Conservation (phyloP, 2,113 vertebrate genomes). For the Halcyon senegalensis region DNA sequence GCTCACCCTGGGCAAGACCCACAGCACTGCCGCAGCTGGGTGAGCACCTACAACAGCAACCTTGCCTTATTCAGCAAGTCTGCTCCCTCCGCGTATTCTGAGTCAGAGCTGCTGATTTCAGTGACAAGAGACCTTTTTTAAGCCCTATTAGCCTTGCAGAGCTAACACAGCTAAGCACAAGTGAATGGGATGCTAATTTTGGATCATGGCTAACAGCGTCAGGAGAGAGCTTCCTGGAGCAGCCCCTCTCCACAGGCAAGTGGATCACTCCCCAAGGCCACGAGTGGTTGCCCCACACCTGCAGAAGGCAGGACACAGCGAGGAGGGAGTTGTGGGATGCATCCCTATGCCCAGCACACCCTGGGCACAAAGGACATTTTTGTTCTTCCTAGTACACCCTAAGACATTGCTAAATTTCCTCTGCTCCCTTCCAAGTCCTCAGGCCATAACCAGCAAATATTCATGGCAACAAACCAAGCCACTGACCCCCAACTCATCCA, state of each 20-base stretch:
- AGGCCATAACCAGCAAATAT: background rate
- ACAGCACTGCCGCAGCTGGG: background rate
- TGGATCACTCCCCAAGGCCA: background rate
- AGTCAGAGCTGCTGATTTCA: slow-evolving; percentile 47
- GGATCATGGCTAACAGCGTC: background rate
- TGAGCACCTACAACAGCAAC: background rate
- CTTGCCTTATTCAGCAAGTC: slow-evolving; percentile 28
- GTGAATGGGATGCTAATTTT: slow-evolving; percentile 55
- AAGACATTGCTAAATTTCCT: background rate
- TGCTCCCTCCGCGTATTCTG: background rate
- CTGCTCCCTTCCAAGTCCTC: background rate
- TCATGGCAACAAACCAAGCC: background rate
- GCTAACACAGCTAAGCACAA: background rate
- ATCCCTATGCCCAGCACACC: background rate
- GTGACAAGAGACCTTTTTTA: slow-evolving; percentile 9
- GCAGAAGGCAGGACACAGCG: background rate
- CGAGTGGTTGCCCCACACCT: background rate
- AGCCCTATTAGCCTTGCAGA: slow-evolving; percentile 13
- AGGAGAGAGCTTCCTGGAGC: background rate
- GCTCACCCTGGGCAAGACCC: background rate
- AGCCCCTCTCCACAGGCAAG: background rate
- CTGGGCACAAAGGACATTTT: background rate
- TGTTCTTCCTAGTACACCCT: background rate
- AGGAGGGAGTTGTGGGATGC: background rate
- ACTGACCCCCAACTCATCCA: background rate